Evolutionary conservation across 2,113 vertebrate genomes (phyloP), one percentile per base, ranked within the genome.

Genomic region (Genyomyrus donnyi): DNA sequence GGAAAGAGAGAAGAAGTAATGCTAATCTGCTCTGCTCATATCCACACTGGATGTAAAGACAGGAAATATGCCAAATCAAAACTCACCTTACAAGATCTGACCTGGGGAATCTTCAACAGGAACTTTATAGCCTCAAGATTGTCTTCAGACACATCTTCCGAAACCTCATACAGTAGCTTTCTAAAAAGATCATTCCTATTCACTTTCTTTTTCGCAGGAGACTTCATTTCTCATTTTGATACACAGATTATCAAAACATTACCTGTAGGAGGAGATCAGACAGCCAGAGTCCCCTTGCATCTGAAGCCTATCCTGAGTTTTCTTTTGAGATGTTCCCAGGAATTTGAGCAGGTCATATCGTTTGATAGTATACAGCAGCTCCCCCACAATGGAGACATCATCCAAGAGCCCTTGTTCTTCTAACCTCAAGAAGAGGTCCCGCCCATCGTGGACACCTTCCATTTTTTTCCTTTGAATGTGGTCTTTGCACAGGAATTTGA

Each of bases 401-500:
- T 92, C 90, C 70, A 96, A 85, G 15, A 93, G 88, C 62, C 87
- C 84, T 88, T 80, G 94, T 90, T 96, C 95, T 3, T 93, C 88
- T 9, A 96, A 90, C 89, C 46, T 93, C 1, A 6, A 0, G 9
- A 96, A 96, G 17, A 96, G 90, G 0, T 3, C 89, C 62, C 91
- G 94, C 0, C 92, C 95, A 89, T 95, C 93, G 0, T 0, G 94
- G 45, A 95, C 94, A 11, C 7, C 90, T 89, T 96, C 94, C 53
- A 95, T 91, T 0, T 91, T 91, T 91, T 93, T 96, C 80, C 21
- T 94, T 15, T 77, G 88, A 70, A 96, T 39, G 0, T 94, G 15
- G 85, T 96, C 95, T 1, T 31, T 89, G 89, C 95, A 96, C 89
- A 96, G 90, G 90, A 96, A 96, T 92, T 96, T 93, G 48, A 96